phyloP scores from a whole-genome alignment of 2,888 invertebrate genomes.

The Ennomos fuscantarius region DNA sequence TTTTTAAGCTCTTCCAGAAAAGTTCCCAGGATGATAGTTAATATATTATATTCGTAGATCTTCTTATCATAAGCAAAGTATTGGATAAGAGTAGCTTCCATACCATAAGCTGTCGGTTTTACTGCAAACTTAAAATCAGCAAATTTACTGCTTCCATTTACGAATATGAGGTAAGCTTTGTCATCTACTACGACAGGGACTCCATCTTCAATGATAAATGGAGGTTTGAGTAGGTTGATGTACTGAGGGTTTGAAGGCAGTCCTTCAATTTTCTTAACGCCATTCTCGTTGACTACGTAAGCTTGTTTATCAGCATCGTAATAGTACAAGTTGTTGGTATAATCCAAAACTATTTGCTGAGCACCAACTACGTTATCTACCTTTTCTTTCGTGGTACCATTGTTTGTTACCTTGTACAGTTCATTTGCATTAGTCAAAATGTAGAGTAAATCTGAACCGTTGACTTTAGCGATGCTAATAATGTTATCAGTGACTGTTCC shows the following conservation, averaged over 20 bases:
- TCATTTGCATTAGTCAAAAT: conserved; percentile 58
- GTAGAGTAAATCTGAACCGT: conserved; percentile 57
- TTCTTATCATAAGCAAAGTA: conserved; percentile 66
- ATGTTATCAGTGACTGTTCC: conserved; percentile 58
- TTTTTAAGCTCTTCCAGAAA: conserved; percentile 45
- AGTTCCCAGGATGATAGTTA: conserved; percentile 39
- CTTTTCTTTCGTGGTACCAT: conserved; percentile 59
- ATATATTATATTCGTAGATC: conserved; percentile 66
- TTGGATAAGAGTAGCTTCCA: conserved; percentile 60
- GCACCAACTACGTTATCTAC: conserved; percentile 55
- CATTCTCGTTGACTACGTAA: conserved; percentile 49
- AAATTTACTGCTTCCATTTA: conserved; percentile 54
- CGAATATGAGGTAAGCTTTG: conserved; percentile 49
- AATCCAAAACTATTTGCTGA: conserved; percentile 62
- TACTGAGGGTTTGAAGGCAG: conserved; percentile 52
- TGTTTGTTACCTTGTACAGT: conserved; percentile 62
- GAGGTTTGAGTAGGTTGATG: conserved; percentile 55
- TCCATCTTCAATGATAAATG: conserved; percentile 53
- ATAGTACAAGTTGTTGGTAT: conserved; percentile 61
- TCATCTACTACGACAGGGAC: conserved; percentile 54
- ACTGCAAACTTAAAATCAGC: conserved; percentile 47
- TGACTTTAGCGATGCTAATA: conserved; percentile 55
- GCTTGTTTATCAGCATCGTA: conserved; percentile 52
- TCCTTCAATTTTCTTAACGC: conserved; percentile 56
- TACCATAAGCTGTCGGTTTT: conserved; percentile 58